Conservation (phyloP, 2,888 invertebrate genomes). For the Anarsia innoxiella region DNA sequence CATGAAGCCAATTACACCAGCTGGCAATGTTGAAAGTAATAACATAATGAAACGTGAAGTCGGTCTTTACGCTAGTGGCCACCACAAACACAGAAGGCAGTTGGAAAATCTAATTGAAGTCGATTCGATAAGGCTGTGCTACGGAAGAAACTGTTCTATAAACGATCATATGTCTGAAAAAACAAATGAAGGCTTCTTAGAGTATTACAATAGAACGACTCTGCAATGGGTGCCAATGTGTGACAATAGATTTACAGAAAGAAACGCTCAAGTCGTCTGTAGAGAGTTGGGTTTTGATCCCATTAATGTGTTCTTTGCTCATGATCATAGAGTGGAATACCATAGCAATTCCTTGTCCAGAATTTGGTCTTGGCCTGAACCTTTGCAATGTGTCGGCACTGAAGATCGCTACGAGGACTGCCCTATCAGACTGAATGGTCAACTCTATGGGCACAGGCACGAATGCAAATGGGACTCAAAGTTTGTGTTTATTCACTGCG, state of each 20-base stretch:
- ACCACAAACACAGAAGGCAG: constrained; percentile 63
- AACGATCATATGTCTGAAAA: constrained; percentile 67
- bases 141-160: constrained; percentile 80
- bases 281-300: constrained; percentile 92
- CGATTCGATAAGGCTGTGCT: constrained; percentile 85
- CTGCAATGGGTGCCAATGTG: constrained; percentile 98
- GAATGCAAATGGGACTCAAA: constrained; percentile 92
- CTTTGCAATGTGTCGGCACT: constrained; percentile 86
- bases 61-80: constrained; percentile 42
- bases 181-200: constrained; percentile 89
- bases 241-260: constrained; percentile 94
- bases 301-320: constrained; percentile 90
- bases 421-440: constrained; percentile 91
- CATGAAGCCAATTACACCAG: constrained; percentile 78
- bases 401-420: constrained; percentile 88
- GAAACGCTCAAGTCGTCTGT: constrained; percentile 98
- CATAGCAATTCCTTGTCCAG: constrained; percentile 90
- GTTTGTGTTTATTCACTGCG: constrained; percentile 96
- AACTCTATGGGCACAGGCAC: constrained; percentile 88
- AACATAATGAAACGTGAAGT: constrained; percentile 55
- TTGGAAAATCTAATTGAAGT: constrained; percentile 72
- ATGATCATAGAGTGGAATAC: constrained; percentile 89
- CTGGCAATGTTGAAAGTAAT: constrained; percentile 47
- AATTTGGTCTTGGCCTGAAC: constrained; percentile 97
- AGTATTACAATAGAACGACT: constrained; percentile 96